Evolutionary conservation across 2,797 vertebrate species (phyloP).

Genomic region (Crenuchus spilurus): DNA sequence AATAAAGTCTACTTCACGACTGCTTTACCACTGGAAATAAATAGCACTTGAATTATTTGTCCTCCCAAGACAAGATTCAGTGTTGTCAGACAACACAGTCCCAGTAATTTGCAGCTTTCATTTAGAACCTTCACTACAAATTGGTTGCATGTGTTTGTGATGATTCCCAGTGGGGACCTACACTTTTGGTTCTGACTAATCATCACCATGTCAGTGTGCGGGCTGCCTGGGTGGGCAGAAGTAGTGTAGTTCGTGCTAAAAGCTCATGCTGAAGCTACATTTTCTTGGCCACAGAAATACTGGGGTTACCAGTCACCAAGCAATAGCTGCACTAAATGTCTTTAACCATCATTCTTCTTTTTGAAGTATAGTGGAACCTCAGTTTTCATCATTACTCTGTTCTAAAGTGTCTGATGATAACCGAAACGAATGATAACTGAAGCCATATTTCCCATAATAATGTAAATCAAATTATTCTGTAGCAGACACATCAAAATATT

Average conservation of each 20-base stretch:
- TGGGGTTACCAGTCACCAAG: background rate
- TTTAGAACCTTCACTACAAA: constrained; percentile 59
- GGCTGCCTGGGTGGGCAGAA: constrained; percentile 61
- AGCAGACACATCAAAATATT: too few species aligned
- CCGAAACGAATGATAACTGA: too few species aligned
- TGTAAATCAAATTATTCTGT: too few species aligned
- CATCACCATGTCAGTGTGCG: constrained; percentile 72
- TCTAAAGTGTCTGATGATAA: too few species aligned
- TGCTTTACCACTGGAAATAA: constrained; percentile 75
- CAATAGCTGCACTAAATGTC: background rate
- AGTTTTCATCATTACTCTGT: too few species aligned
- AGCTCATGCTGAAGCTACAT: background rate
- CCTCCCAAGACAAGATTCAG: constrained; percentile 63
- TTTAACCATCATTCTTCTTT: background rate
- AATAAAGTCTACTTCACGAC: constrained; percentile 71
- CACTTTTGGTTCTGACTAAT: constrained; percentile 66
- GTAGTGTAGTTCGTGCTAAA: constrained; percentile 40
- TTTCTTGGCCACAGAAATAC: background rate
- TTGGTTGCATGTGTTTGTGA: constrained; percentile 69
- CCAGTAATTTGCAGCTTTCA: constrained; percentile 66
- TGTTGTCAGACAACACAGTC: constrained; percentile 63
- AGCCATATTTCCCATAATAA: too few species aligned
- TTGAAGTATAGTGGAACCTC: too few species aligned
- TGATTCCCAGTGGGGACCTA: constrained; percentile 67
- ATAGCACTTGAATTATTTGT: constrained; percentile 67